Conservation (phyloP, 1,140 invertebrate species). For the Rhagoletis pomonella region DNA sequence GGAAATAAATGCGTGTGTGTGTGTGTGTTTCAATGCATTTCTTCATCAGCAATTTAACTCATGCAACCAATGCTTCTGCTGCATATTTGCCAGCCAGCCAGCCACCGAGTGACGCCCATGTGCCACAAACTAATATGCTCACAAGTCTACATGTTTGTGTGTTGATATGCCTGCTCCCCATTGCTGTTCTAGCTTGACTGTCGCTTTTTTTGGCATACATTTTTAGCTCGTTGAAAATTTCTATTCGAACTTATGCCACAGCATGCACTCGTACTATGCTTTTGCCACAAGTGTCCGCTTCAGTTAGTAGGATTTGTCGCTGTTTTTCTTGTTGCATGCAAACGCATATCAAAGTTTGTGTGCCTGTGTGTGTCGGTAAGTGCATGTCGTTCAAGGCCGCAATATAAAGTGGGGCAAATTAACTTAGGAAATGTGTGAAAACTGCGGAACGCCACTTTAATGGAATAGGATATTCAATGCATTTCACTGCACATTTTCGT, state of each 20-base stretch:
- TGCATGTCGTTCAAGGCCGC: conserved; percentile 26
- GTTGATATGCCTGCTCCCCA: background rate
- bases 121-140: background rate
- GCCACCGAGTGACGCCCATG: background rate
- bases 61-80: background rate
- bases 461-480: conserved; percentile 20
- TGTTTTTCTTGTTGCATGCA: conserved; percentile 5
- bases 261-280: background rate
- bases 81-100: background rate
- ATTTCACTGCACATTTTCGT: background rate
- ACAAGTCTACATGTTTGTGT: background rate
- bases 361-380: background rate
- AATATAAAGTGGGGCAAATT: conserved; percentile 46
- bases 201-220: conserved; percentile 32
- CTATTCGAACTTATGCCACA: conserved; percentile 5
- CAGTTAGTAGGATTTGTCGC: conserved; percentile 27
- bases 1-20: background rate
- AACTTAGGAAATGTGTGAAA: conserved; percentile 39
- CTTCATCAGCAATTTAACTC: background rate
- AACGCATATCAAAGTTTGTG: background rate
- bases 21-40: background rate
- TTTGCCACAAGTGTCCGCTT: conserved; percentile 37
- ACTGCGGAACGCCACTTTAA: conserved; percentile 27
- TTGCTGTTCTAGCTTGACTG: conserved; percentile 25
- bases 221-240: conserved; percentile 8